Evolutionary conservation across 2,888 invertebrate species (phyloP).

Genomic region (Ptycholaimellus sp.): DNA sequence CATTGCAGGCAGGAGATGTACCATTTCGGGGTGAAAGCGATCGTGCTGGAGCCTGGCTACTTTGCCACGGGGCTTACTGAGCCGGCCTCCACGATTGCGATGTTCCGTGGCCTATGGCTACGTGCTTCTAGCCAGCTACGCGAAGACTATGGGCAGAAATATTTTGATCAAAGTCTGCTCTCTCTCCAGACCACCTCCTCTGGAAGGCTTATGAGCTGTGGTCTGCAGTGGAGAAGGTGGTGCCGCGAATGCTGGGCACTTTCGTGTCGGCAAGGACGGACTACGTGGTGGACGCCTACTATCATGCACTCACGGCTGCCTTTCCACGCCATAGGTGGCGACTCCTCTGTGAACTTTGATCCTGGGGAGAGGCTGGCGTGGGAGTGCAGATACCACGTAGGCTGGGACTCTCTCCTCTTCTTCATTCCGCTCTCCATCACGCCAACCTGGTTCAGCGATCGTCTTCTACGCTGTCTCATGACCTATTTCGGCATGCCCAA

Average conservation of each 20-base stretch:
- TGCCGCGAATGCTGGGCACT: too few species aligned
- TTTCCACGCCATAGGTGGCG: neutral
- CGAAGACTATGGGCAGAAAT: conserved; percentile 12
- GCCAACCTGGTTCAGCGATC: conserved; percentile 14
- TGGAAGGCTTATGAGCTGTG: neutral
- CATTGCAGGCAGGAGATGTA: conserved; percentile 12
- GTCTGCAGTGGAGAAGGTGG: neutral
- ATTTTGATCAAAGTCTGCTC: conserved; percentile 6
- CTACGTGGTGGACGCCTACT: conserved; percentile 16
- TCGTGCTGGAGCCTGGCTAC: conserved; percentile 20
- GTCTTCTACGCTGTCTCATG: too few species aligned
- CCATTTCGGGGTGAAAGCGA: conserved; percentile 16
- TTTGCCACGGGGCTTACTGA: too few species aligned
- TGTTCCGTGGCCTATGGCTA: too few species aligned
- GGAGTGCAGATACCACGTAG: conserved; percentile 13
- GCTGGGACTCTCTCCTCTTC: conserved; percentile 15
- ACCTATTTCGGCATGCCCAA: too few species aligned
- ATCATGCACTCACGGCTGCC: conserved; percentile 15
- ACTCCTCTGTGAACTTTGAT: too few species aligned
- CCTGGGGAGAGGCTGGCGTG: neutral
- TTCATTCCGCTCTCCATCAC: conserved; percentile 14
- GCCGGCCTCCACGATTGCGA: too few species aligned
- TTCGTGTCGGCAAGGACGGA: conserved; percentile 5
- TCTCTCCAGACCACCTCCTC: neutral
- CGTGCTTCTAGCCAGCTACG: conserved; percentile 2